Evolutionary conservation across 2,888 invertebrate species (phyloP), one percentile per base, ranked within the genome.

Genomic region (Luffia ferchaultella): DNA sequence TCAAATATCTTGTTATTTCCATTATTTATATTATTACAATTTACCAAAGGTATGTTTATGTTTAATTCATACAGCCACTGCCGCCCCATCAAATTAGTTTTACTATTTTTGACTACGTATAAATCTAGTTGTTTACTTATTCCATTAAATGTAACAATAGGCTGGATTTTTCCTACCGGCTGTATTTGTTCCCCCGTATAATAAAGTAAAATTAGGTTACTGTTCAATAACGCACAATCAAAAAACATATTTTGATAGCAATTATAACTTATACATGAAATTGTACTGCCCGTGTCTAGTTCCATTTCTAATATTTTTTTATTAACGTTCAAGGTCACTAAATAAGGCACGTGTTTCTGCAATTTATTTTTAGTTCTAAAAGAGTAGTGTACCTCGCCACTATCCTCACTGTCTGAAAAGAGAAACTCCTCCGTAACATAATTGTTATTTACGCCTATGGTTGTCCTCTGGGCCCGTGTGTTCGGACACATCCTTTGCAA

Each of bases 21-120:
- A 40, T 12, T 20, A 19, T 49, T 18, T 18, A 44, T n/a, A 42
- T 51, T 20, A 52, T 45, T 47, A 49, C 19, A 40, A 12, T 40
- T 40, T 7, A 18, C 42, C 5, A 15, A 44, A 2, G 45, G 47
- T 42, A 56, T 2, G 20, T 49, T 5, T 15, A 56, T 48, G 9
- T 19, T 44, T 18, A 57, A 43, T 20, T 57, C 55, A 1, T 0
- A 1, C 2, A 58, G 1, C 57, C 57, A 57, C n/a, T 56, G 50
- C 18, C 58, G 43, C 1, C 57, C 58, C 9, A 57, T 41, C 1
- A 58, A 58, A 49, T 55, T 57, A 1, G 45, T 55, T 55, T 42
- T 50, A 7, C 45, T 19, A 45, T 17, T 5, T 5, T 18, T 16
- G 5, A 45, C 18, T 56, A 5, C 47, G 57, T 15, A 58, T 45